These are phyloP conservation scores for Scophthalmus maximus DNA, from an alignment of 2,113 vertebrate genomes.

Conservation along the genomic window DNA sequence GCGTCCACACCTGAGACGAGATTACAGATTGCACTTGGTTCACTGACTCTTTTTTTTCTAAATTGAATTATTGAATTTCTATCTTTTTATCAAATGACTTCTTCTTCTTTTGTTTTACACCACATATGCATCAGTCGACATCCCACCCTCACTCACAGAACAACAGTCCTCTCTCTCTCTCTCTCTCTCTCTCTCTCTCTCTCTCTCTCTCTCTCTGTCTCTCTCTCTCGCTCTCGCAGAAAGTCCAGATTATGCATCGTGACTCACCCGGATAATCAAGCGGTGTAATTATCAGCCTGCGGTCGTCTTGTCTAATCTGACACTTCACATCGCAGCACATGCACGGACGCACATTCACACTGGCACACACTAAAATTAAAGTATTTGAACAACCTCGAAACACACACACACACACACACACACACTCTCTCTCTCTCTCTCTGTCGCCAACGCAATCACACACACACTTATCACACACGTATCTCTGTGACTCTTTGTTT, in stretches of 20 bases:
- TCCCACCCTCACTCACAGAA: constrained; percentile 13
- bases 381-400: too few relatives aligned
- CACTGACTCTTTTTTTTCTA: too few relatives aligned
- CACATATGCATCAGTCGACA: background rate
- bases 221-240: constrained; percentile 2
- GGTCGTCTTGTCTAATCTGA: constrained; percentile 34
- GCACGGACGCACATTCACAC: background rate
- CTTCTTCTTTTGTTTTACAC: too few relatives aligned
- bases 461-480: background rate
- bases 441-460: background rate
- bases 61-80: constrained; percentile 26
- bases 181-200: background rate
- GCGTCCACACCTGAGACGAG: constrained; percentile 49
- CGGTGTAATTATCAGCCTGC: constrained; percentile 48
- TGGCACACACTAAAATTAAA: too few relatives aligned
- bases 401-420: background rate
- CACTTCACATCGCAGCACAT: constrained; percentile 25
- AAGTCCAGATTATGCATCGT: constrained; percentile 49
- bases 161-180: constrained; percentile 10
- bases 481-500: background rate
- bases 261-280: constrained; percentile 47
- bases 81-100: constrained; percentile 43
- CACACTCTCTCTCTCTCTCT: too few relatives aligned
- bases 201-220: background rate
- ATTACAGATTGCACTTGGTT: constrained; percentile 44